These are phyloP conservation scores for Numida meleagris DNA, from an alignment of 2,113 vertebrate genomes.

Conservation along the genomic window DNA sequence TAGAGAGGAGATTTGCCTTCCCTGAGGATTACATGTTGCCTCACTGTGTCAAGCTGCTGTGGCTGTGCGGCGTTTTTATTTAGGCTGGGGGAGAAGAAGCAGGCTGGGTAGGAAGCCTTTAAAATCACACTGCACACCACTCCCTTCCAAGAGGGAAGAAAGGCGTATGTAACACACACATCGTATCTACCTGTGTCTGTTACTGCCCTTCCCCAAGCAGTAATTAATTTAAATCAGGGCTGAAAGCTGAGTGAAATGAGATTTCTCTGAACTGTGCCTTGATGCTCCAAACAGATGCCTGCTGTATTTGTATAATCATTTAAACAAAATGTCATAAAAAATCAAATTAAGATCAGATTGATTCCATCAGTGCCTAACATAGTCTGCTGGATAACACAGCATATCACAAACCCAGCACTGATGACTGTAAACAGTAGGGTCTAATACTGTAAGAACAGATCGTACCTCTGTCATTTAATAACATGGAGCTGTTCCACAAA, in stretches of 20 bases:
- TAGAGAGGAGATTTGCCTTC: background rate
- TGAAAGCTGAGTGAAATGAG: background rate
- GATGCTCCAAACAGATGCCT: background rate
- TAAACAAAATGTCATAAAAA: slow-evolving; percentile 6
- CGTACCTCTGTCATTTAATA: background rate
- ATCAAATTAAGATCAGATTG: background rate
- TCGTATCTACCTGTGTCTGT: background rate
- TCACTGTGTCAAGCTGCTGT: background rate
- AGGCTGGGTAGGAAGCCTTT: background rate
- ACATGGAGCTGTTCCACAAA: background rate
- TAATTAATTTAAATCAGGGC: background rate
- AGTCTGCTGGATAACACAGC: background rate
- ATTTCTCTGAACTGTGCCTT: background rate
- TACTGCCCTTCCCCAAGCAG: background rate
- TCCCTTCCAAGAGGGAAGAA: background rate
- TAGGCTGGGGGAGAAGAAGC: background rate
- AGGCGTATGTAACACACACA: fast-evolving
- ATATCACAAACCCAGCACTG: background rate
- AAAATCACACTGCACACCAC: background rate
- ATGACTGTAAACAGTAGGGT: background rate
- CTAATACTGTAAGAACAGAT: background rate
- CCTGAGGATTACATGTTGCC: fast-evolving
- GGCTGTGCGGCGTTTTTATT: background rate
- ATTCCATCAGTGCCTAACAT: background rate
- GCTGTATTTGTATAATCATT: background rate